Conservation (phyloP, 2,113 vertebrate species). For the Cercopithecus mona region DNA sequence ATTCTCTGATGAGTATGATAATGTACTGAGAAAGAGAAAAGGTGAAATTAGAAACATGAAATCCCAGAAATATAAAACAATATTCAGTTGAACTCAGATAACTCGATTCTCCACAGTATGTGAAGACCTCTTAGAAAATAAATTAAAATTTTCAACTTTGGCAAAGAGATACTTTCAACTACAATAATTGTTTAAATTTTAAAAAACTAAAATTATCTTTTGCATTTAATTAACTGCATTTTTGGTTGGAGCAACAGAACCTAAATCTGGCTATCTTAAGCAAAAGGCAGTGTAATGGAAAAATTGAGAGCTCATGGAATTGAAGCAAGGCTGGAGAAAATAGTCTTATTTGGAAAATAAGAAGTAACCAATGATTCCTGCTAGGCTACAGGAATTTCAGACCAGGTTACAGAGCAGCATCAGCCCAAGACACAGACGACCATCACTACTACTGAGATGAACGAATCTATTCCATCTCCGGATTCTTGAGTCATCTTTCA, state of each 20-base stretch:
- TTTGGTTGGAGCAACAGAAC: not conserved
- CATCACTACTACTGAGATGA: not conserved
- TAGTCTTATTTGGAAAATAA: not conserved
- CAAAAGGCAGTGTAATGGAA: not conserved
- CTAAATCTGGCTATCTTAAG: not conserved
- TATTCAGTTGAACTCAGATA: not conserved
- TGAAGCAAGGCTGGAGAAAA: not conserved
- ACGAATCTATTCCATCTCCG: not conserved
- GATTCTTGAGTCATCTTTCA: not conserved
- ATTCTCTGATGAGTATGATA: not conserved
- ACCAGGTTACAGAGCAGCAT: not conserved
- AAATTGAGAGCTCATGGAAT: not conserved
- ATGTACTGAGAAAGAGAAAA: not conserved
- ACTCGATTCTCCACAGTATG: not conserved
- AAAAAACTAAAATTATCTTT: slow-evolving; percentile 44
- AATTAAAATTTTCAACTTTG: slow-evolving; percentile 25
- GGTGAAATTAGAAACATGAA: slow-evolving; percentile 19
- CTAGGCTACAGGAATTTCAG: not conserved
- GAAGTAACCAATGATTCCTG: not conserved
- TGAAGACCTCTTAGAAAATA: slow-evolving; percentile 35
- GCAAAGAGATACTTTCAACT: slow-evolving; percentile 15
- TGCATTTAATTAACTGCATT: not conserved
- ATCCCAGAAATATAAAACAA: slow-evolving; percentile 32
- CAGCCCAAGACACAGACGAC: not conserved
- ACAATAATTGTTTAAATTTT: not conserved